Percentiles rank a stretch among this genome's conserved stretches.
phyloP scores from a whole-genome alignment of 2,797 vertebrate species.

The Myripristis murdjan region DNA sequence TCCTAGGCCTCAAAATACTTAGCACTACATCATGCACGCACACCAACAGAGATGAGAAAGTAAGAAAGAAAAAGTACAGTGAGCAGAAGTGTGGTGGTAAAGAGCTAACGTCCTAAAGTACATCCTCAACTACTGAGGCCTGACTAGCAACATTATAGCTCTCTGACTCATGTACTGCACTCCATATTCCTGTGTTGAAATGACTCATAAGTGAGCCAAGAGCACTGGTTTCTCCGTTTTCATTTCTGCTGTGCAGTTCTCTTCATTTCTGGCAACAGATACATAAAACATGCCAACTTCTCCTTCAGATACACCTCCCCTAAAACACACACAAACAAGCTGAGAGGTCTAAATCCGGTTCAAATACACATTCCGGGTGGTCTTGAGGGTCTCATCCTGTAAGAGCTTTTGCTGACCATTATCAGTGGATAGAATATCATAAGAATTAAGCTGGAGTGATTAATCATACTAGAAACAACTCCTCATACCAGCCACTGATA shows the following conservation, averaged over 20 bases:
- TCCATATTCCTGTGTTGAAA: background rate
- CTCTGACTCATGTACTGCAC: background rate
- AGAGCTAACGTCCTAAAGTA: background rate
- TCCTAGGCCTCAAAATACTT: background rate
- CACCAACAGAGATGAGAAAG: background rate
- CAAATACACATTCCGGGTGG: conserved; percentile 2
- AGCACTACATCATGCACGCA: background rate
- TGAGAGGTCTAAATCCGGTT: conserved; percentile 28
- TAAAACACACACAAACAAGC: background rate
- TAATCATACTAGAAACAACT: conserved; percentile 18
- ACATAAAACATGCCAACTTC: background rate
- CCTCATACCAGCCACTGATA: conserved; percentile 16
- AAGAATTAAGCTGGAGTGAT: background rate
- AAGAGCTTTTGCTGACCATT: conserved; percentile 6
- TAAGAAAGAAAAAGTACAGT: background rate
- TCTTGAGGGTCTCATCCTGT: conserved; percentile 1
- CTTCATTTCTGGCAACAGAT: background rate
- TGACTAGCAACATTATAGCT: background rate
- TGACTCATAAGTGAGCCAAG: background rate
- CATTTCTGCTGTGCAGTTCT: background rate
- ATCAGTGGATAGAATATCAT: background rate
- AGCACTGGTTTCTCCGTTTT: background rate
- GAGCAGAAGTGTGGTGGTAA: no score
- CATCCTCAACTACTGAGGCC: background rate
- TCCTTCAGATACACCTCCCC: conserved; percentile 4